A percentile compares a stretch with the other conserved stretches of the same genome.
Evolutionary conservation across 1,140 invertebrate species (phyloP).

Genomic region (Euura lappo): DNA sequence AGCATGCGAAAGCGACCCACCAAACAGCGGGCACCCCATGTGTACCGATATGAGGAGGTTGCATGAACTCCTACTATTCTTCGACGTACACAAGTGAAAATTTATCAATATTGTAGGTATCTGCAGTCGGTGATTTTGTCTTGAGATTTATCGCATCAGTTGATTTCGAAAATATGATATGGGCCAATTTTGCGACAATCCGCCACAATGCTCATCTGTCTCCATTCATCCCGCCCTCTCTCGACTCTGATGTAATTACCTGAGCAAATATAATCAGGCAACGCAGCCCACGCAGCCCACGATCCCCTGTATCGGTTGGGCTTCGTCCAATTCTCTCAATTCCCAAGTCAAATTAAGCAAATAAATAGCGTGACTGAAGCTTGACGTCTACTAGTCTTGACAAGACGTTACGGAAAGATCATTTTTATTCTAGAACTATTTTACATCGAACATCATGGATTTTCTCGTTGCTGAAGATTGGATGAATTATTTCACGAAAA

Average conservation of each 20-base stretch:
- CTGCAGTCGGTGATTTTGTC: no score
- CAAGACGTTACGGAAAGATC: neutral
- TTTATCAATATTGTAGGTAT: no score
- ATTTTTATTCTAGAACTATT: neutral
- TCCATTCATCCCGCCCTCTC: neutral
- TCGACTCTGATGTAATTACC: constrained; percentile 9
- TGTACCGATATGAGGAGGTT: neutral
- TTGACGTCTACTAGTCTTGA: neutral
- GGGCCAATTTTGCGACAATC: constrained; percentile 1
- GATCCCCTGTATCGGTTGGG: constrained; percentile 6
- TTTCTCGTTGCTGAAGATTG: neutral
- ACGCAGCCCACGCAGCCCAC: neutral
- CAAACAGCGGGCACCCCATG: neutral
- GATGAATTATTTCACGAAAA: neutral
- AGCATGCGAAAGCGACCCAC: neutral
- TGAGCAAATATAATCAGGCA: constrained; percentile 13
- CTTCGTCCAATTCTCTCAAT: constrained; percentile 11
- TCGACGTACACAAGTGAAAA: no score
- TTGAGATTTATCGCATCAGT: neutral
- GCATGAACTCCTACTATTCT: no score
- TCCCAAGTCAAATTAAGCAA: constrained; percentile 15
- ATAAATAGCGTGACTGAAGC: neutral
- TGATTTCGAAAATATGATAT: neutral
- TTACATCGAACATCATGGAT: neutral
- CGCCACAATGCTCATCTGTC: neutral